Percentiles rank a stretch among this genome's conserved stretches.
Conservation (phyloP, 2,113 vertebrate genomes). For the Rhipidura dahli region DNA sequence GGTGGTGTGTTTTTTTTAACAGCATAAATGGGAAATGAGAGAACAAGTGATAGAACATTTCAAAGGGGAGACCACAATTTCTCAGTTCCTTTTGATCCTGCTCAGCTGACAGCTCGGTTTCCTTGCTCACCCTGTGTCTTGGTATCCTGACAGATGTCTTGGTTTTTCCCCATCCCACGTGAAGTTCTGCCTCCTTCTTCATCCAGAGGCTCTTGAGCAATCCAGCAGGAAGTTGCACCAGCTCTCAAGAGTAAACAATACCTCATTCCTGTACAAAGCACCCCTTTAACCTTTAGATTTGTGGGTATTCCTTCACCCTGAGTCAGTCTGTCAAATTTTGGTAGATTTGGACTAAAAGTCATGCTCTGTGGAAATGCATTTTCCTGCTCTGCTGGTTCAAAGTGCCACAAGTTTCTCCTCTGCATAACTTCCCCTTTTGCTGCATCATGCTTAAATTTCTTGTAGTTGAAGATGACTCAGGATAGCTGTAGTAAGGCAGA, state of each 20-base stretch:
- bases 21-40: neutral
- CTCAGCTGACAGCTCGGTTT: neutral
- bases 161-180: neutral
- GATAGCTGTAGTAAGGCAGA: neutral
- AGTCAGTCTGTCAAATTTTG: neutral
- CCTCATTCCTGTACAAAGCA: neutral
- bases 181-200: neutral
- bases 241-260: neutral
- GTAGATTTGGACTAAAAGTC: neutral
- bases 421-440: neutral
- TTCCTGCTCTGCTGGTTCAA: neutral
- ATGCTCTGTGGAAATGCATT: neutral
- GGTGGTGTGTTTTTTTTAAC: neutral
- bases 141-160: neutral
- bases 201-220: conserved; percentile 17
- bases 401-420: neutral
- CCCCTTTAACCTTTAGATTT: neutral
- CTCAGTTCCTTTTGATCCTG: neutral
- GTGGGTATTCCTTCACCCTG: neutral
- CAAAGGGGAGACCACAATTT: neutral
- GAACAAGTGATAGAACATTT: neutral
- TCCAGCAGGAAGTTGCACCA: conserved; percentile 22
- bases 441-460: neutral
- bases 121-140: neutral
- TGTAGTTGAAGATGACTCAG: neutral